phyloP scores from a whole-genome alignment of 2,888 invertebrate species.

The Drosophila fungiperda region DNA sequence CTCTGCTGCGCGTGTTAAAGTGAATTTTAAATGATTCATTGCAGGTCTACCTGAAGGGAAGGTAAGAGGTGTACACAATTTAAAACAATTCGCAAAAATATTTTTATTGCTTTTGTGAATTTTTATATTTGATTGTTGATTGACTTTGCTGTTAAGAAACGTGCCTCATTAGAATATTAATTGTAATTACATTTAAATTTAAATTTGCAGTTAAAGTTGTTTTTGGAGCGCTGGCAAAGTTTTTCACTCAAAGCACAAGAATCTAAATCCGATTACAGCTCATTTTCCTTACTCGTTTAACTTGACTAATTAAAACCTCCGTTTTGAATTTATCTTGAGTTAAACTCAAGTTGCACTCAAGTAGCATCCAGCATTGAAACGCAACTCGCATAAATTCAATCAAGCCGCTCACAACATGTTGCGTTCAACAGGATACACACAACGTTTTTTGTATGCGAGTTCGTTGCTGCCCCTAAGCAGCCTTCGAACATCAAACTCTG shows the following conservation, averaged over 20 bases:
- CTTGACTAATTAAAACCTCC: constrained; percentile 42
- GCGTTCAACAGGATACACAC: constrained; percentile 48
- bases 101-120: constrained; percentile 24
- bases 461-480: constrained; percentile 26
- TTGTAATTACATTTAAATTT: constrained; percentile 50
- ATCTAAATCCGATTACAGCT: constrained; percentile 12
- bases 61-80: constrained; percentile 54
- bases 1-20: constrained; percentile 63
- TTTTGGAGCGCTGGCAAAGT: constrained; percentile 9
- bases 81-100: constrained; percentile 28
- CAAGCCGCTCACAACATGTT: constrained; percentile 7
- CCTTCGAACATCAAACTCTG: constrained; percentile 20
- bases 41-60: constrained; percentile 35
- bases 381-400: constrained; percentile 23
- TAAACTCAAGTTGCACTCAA: constrained; percentile 9
- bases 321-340: constrained; percentile 5
- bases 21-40: constrained; percentile 79
- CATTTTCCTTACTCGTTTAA: constrained; percentile 7
- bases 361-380: constrained; percentile 17
- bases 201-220: constrained; percentile 31
- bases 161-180: constrained; percentile 63
- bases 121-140: constrained; percentile 2
- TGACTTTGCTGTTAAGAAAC: constrained; percentile 8
- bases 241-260: constrained; percentile 6
- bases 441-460: constrained; percentile 23